phyloP scores from a whole-genome alignment of 1,140 invertebrate genomes.

The Saccostrea glomerata region DNA sequence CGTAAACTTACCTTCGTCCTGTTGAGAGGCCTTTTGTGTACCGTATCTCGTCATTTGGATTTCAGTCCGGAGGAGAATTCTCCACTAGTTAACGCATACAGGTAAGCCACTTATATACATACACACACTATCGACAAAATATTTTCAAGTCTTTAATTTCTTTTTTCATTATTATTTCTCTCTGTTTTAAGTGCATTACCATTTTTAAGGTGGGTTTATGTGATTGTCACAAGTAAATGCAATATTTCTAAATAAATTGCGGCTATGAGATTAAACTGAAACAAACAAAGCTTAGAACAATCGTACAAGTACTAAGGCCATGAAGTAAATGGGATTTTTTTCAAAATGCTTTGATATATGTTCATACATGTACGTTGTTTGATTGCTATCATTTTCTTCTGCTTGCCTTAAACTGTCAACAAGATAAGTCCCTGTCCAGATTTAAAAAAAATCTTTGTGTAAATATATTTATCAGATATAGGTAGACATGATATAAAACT shows the following conservation, averaged over 20 bases:
- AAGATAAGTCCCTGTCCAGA: background rate
- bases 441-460: conserved; percentile 5
- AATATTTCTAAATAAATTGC: background rate
- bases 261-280: background rate
- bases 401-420: background rate
- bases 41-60: background rate
- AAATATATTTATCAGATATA: background rate
- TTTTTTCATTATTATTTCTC: no score
- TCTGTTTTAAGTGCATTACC: background rate
- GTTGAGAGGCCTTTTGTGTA: background rate
- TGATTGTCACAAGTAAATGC: background rate
- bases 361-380: no score
- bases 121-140: background rate
- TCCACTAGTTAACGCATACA: background rate
- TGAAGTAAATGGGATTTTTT: background rate
- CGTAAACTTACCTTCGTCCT: background rate
- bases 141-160: background rate
- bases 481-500: background rate
- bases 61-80: background rate
- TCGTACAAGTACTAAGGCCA: background rate
- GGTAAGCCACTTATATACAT: background rate
- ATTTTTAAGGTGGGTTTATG: background rate
- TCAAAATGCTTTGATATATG: no score
- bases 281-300: background rate
- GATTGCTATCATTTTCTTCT: background rate